Evolutionary conservation across 2,888 invertebrate species (phyloP), one percentile per base, ranked within the genome.

Genomic region (Anticlea derivata): DNA sequence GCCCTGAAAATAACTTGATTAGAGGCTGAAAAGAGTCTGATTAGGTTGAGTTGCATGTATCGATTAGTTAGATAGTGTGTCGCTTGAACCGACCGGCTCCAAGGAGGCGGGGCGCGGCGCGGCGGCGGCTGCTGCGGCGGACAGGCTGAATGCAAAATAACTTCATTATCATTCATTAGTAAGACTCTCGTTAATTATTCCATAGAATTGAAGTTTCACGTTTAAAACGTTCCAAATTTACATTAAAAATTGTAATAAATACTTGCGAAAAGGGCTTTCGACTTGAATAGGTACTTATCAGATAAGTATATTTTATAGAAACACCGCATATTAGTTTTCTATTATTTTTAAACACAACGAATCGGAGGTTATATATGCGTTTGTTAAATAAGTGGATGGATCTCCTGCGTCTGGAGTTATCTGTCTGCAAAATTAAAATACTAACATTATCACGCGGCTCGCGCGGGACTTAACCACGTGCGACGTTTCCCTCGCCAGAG

Each of bases 1-100:
- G 73, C 75, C 75, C 87, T 88, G 87, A 86, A 88, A 87, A 84
- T 77, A 84, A 85, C 80, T 65, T 59, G 56, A 68, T 78, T 72
- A 83, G 76, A 69, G 62, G 76, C 85, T 86, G 86, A 82, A 86
- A 84, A 68, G 70, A 68, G 69, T 67, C 73, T 60, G 54, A 65
- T 76, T 68, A 71, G 48, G 45, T 38, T 45, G n/a, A n/a, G n/a
- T n/a, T n/a, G n/a, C n/a, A n/a, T n/a, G n/a, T n/a, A n/a, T n/a
- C n/a, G n/a, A n/a, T n/a, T 11, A 20, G 44, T 50, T 46, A 27
- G 35, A 43, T 40, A 1, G 12, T 12, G 7, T 10, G 44, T 27
- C 11, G 22, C 7, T 24, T 7, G 34, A 3, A 7, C 17, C 17
- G 17, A 17, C 17, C 2, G 17, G 4, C 17, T 17, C 17, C 17